Conservation (phyloP, 2,113 vertebrate species). For the Tricholaema leucomelas region DNA sequence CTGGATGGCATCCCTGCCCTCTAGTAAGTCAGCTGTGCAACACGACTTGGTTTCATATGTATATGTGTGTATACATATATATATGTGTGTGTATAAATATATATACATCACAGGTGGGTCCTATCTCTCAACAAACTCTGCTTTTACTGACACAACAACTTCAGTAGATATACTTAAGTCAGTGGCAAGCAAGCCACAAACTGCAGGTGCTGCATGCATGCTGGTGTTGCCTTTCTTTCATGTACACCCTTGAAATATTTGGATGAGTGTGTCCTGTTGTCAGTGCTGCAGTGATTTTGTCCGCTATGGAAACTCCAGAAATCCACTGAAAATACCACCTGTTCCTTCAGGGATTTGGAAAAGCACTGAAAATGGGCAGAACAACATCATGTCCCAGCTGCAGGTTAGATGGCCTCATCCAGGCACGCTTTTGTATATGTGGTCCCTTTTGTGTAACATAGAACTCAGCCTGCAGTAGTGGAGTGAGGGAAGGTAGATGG, state of each 20-base stretch:
- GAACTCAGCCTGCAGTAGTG: not conserved
- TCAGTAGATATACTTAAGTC: not conserved
- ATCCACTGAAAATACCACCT: not conserved
- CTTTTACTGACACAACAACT: not conserved
- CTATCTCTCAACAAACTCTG: not conserved
- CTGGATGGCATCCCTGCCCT: too few relatives aligned
- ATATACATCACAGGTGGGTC: not conserved
- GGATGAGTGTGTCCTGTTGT: not conserved
- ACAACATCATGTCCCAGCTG: rapidly evolving
- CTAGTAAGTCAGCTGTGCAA: too few relatives aligned
- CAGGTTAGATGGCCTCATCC: not conserved
- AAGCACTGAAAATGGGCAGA: not conserved
- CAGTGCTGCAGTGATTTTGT: not conserved
- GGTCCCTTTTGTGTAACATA: not conserved
- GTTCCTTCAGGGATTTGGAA: not conserved
- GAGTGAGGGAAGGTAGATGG: not conserved
- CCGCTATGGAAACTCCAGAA: not conserved
- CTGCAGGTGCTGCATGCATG: not conserved
- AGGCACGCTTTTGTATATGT: not conserved
- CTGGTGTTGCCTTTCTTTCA: not conserved
- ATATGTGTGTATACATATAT: too few relatives aligned
- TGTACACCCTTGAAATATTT: not conserved
- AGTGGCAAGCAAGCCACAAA: not conserved
- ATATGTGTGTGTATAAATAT: too few relatives aligned
- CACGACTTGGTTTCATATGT: too few relatives aligned